A percentile compares a stretch with the other conserved stretches of the same genome.
These are phyloP conservation scores for Lomographa bimaculata DNA, from an alignment of 2,888 invertebrate species.

Conservation along the genomic window DNA sequence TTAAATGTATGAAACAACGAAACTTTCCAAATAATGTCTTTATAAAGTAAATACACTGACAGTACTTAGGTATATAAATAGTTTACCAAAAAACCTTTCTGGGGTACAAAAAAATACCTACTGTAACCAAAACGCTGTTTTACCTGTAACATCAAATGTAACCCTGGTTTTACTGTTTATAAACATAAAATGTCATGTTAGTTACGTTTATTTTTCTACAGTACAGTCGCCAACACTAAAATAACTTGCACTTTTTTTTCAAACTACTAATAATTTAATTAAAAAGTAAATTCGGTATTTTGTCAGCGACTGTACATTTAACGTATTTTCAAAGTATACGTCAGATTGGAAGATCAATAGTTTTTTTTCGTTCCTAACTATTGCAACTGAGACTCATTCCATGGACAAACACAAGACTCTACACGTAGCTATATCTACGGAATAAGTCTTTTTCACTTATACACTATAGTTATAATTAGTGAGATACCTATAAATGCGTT, in stretches of 20 bases:
- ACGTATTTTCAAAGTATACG: slow-evolving; percentile 34
- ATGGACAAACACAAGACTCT: slow-evolving; percentile 59
- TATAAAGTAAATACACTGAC: too few species aligned
- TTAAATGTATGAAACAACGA: slow-evolving; percentile 18
- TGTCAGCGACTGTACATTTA: slow-evolving; percentile 33
- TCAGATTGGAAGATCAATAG: slow-evolving; percentile 40
- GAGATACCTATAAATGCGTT: slow-evolving; percentile 84
- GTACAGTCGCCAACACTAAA: slow-evolving; percentile 41
- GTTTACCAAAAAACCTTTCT: too few species aligned
- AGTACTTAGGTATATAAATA: too few species aligned
- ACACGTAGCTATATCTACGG: slow-evolving; percentile 65
- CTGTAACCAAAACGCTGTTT: too few species aligned
- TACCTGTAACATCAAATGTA: too few species aligned
- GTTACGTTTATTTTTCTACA: slow-evolving; percentile 44
- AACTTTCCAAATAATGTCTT: not conserved
- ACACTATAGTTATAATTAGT: slow-evolving; percentile 72
- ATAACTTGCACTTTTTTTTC: too few species aligned
- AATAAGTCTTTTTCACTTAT: slow-evolving; percentile 80
- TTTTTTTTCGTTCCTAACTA: slow-evolving; percentile 18
- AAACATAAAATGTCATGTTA: slow-evolving; percentile 59
- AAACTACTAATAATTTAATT: too few species aligned
- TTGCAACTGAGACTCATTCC: slow-evolving; percentile 72
- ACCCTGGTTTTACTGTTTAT: slow-evolving; percentile 23
- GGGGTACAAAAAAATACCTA: too few species aligned
- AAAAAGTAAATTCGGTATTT: slow-evolving; percentile 18